Evolutionary conservation across 2,113 vertebrate genomes (phyloP).

Genomic region (Dromaius novaehollandiae): DNA sequence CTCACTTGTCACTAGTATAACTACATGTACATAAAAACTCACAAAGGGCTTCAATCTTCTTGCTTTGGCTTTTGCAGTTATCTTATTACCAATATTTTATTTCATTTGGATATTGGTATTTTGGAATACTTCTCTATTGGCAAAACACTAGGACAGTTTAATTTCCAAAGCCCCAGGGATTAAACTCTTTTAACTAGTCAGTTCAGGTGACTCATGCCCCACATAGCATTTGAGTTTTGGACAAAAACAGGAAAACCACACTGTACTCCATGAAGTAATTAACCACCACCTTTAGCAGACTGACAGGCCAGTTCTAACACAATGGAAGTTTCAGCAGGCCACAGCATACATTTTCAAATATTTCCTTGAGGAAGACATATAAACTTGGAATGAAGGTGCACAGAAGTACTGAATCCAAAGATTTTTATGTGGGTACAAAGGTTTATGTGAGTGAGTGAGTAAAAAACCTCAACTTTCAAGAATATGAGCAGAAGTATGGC

Average conservation of each 20-base stretch:
- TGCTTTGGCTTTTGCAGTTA: not conserved
- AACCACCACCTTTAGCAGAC: not conserved
- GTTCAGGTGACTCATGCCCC: not conserved
- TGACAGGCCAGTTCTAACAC: not conserved
- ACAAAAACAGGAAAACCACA: not conserved
- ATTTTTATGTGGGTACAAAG: not conserved
- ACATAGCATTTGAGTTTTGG: rapidly evolving
- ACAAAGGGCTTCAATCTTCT: not conserved
- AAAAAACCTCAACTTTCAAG: not conserved
- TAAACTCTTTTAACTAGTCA: not conserved
- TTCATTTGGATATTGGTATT: not conserved
- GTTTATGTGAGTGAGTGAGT: not conserved
- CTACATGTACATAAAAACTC: not conserved
- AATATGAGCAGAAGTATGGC: not conserved
- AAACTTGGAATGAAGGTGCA: not conserved
- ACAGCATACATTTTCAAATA: not conserved
- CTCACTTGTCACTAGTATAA: not conserved
- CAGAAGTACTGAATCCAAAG: not conserved
- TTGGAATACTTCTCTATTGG: not conserved
- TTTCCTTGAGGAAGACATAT: not conserved
- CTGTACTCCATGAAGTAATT: not conserved
- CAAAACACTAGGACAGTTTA: not conserved
- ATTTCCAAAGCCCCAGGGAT: not conserved
- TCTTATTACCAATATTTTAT: not conserved
- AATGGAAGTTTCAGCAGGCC: not conserved